A percentile compares a stretch with the other conserved stretches of the same genome.
Evolutionary conservation across 2,797 vertebrate genomes (phyloP).

Genomic region (Caiman crocodilus): DNA sequence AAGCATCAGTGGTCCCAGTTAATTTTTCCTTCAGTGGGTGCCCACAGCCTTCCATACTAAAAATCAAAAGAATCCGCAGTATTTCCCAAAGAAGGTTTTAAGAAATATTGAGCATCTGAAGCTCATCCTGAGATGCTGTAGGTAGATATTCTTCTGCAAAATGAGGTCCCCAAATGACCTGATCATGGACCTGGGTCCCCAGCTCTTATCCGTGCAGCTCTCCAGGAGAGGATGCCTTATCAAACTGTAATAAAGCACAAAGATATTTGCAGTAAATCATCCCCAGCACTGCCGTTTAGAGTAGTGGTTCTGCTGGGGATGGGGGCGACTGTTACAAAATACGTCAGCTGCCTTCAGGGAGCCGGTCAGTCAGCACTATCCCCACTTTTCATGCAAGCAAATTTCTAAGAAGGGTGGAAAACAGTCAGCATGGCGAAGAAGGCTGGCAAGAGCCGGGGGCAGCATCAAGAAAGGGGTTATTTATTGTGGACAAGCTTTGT

Average conservation of each 20-base stretch:
- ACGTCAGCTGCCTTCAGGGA: neutral
- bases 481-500: neutral
- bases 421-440: neutral
- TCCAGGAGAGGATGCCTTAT: neutral
- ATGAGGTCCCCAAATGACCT: neutral
- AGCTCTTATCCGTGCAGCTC: neutral
- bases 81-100: neutral
- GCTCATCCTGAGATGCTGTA: neutral
- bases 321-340: neutral
- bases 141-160: neutral
- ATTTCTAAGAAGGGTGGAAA: neutral
- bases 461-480: neutral
- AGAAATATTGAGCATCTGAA: neutral
- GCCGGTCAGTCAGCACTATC: neutral
- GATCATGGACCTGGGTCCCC: neutral
- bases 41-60: neutral
- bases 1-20: neutral
- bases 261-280: neutral
- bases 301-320: neutral
- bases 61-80: neutral
- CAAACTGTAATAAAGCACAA: neutral
- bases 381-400: neutral
- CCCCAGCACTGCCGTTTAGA: neutral
- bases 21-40: neutral
- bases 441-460: neutral